These are phyloP conservation scores for Leucophenga montana DNA, from an alignment of 2,888 invertebrate genomes.

Conservation along the genomic window DNA sequence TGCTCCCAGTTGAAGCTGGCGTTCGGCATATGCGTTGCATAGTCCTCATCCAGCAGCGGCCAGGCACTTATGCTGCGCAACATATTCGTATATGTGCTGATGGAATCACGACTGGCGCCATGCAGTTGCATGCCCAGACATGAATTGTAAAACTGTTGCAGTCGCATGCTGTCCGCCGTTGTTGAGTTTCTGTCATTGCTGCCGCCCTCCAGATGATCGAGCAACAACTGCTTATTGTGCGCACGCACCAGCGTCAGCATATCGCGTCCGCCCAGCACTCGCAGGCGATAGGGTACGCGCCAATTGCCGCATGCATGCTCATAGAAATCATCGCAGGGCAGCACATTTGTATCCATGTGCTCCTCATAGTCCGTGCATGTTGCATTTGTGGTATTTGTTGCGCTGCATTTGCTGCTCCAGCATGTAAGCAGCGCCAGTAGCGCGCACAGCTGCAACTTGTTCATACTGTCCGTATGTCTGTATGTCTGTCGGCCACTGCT, in stretches of 20 bases:
- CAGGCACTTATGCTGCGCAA: slow-evolving; percentile 51
- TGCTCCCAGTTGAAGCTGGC: slow-evolving; percentile 56
- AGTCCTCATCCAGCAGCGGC: slow-evolving; percentile 57
- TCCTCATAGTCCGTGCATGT: slow-evolving; percentile 28
- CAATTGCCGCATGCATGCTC: slow-evolving; percentile 90
- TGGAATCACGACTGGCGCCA: slow-evolving; percentile 38
- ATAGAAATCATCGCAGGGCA: slow-evolving; percentile 88
- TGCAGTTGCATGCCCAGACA: slow-evolving; percentile 49
- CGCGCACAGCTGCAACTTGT: slow-evolving; percentile 17
- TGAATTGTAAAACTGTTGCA: slow-evolving; percentile 52
- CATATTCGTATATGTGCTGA: slow-evolving; percentile 55
- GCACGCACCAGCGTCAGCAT: slow-evolving; percentile 55
- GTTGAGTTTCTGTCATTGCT: not conserved
- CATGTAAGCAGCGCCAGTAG: not conserved
- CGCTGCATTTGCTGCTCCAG: not conserved
- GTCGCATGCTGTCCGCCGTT: not conserved
- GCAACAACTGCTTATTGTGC: slow-evolving; percentile 53
- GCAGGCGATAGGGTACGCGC: slow-evolving; percentile 67
- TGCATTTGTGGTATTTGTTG: not conserved
- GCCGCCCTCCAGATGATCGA: slow-evolving; percentile 51
- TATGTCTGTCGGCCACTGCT: not conserved
- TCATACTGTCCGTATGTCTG: no score
- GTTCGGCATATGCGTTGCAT: slow-evolving; percentile 22
- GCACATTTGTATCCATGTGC: slow-evolving; percentile 69
- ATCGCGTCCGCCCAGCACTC: slow-evolving; percentile 56